Conservation (phyloP, 1,140 invertebrate genomes). For the Papilio machaon region DNA sequence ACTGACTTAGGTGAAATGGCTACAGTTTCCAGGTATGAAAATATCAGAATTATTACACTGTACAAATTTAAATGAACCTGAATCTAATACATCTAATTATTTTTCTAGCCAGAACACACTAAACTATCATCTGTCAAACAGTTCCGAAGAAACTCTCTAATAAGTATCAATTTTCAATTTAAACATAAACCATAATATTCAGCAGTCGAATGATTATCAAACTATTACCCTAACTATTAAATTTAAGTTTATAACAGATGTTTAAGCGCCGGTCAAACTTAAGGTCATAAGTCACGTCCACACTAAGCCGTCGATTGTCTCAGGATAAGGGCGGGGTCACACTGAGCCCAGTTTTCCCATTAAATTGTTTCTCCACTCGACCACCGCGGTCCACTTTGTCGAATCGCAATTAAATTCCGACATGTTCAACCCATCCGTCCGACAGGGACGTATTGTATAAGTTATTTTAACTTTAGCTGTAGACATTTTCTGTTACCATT, state of each 20-base stretch:
- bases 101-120: neutral
- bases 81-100: neutral
- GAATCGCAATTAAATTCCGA: slow-evolving; percentile 59
- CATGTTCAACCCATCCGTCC: slow-evolving; percentile 53
- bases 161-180: neutral
- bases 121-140: neutral
- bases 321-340: slow-evolving; percentile 45
- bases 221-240: neutral
- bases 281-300: slow-evolving; percentile 39
- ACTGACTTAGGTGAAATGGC: too few relatives aligned
- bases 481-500: too few relatives aligned
- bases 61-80: too few relatives aligned
- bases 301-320: slow-evolving; percentile 41
- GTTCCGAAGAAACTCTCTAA: neutral
- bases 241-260: slow-evolving; percentile 8
- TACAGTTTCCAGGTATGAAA: too few relatives aligned
- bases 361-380: slow-evolving; percentile 49
- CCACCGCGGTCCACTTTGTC: slow-evolving; percentile 48
- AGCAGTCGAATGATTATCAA: neutral
- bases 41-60: too few relatives aligned
- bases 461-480: neutral
- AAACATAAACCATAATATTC: neutral
- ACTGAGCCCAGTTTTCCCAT: slow-evolving; percentile 49
- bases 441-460: slow-evolving; percentile 46
- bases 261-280: slow-evolving; percentile 6